A percentile compares a stretch with the other conserved stretches of the same genome.
phyloP scores from a whole-genome alignment of 2,797 vertebrate species.

The Melopsittacus undulatus region DNA sequence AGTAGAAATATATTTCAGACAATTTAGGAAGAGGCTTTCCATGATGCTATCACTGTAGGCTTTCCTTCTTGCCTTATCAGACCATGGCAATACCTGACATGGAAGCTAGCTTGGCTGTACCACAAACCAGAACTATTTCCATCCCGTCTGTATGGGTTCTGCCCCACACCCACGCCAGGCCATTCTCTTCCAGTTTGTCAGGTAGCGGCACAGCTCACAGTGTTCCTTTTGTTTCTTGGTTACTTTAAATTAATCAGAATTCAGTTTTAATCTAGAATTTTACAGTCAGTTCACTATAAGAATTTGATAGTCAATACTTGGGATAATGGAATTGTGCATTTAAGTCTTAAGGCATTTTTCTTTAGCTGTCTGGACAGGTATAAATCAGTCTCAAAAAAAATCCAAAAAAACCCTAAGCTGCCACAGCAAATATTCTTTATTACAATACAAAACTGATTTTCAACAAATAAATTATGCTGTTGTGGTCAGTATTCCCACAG shows the following conservation, averaged over 20 bases:
- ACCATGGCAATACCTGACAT: background rate
- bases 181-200: background rate
- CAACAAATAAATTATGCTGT: constrained; percentile 52
- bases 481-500: constrained; percentile 43
- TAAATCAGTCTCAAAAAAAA: constrained; percentile 20
- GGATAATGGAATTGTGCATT: background rate
- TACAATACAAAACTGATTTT: constrained; percentile 53
- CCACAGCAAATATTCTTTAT: constrained; percentile 50
- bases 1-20: background rate
- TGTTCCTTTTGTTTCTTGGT: background rate
- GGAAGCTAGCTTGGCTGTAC: background rate
- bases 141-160: fast-evolving
- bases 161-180: fast-evolving
- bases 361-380: constrained; percentile 36
- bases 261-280: constrained; percentile 30
- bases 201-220: fast-evolving
- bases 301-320: background rate
- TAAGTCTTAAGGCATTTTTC: constrained; percentile 32
- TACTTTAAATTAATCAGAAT: background rate
- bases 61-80: background rate
- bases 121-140: background rate
- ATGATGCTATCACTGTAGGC: fast-evolving
- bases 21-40: background rate
- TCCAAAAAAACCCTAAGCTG: background rate
- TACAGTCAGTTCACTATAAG: background rate